Conservation (phyloP, 2,113 vertebrate species). For the Amblyornis subalaris region DNA sequence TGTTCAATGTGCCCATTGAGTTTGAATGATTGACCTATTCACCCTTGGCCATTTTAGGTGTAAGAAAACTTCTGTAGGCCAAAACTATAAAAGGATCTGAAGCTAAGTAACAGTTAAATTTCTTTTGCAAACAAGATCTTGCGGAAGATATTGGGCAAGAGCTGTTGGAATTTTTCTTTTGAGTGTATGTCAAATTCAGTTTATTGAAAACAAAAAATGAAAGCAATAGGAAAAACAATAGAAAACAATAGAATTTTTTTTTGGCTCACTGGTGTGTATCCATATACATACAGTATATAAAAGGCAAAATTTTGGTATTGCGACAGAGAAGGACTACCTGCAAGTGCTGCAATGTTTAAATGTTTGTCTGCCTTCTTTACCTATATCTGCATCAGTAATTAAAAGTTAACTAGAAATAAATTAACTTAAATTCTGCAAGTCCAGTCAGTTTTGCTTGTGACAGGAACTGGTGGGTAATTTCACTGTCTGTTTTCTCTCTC, state of each 20-base stretch:
- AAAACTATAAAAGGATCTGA: slow-evolving; percentile 10
- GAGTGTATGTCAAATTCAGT: background rate
- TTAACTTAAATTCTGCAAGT: background rate
- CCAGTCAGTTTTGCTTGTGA: background rate
- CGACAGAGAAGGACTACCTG: background rate
- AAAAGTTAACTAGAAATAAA: background rate
- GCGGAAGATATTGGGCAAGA: background rate
- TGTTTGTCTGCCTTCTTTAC: background rate
- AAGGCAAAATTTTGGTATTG: background rate
- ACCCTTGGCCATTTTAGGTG: background rate
- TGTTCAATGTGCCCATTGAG: background rate
- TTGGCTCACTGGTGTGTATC: rapidly evolving
- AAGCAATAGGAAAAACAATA: background rate
- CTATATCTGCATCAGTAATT: background rate
- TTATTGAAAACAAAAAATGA: background rate
- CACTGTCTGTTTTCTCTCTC: background rate
- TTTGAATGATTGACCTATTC: slow-evolving; percentile 19
- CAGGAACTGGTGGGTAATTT: background rate
- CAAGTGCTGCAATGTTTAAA: background rate
- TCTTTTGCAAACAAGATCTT: background rate
- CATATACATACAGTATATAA: background rate
- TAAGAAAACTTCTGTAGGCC: slow-evolving; percentile 7
- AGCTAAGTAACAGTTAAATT: background rate
- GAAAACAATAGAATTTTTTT: background rate
- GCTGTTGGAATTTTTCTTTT: background rate